A percentile compares a stretch with the other conserved stretches of the same genome.
These are phyloP conservation scores for Aleadryas rufinucha DNA, from an alignment of 2,113 vertebrate genomes.

Conservation along the genomic window DNA sequence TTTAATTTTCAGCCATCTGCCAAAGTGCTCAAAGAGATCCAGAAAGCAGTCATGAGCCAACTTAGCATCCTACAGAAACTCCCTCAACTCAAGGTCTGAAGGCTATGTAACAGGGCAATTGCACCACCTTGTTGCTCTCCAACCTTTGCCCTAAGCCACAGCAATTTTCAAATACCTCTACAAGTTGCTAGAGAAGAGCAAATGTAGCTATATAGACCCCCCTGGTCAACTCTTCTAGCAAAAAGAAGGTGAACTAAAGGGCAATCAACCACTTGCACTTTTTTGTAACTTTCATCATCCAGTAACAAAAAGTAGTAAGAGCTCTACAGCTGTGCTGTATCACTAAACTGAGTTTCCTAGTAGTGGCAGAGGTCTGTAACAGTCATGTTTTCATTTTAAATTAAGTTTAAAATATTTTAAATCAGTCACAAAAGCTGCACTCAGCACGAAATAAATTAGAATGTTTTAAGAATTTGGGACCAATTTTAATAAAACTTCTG, in stretches of 20 bases:
- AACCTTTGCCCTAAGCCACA: not conserved
- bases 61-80: not conserved
- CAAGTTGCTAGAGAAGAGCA: not conserved
- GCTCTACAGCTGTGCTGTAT: not conserved
- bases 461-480: not conserved
- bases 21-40: not conserved
- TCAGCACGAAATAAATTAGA: constrained; percentile 5
- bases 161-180: not conserved
- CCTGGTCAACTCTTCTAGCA: not conserved
- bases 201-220: accelerated
- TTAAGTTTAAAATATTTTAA: constrained; percentile 13
- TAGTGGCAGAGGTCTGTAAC: not conserved
- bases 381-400: not conserved
- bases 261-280: not conserved
- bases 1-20: not conserved
- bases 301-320: not conserved
- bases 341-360: not conserved
- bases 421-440: not conserved
- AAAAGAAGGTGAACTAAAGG: not conserved
- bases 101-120: accelerated
- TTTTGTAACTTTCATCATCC: not conserved
- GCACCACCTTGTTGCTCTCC: not conserved
- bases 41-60: not conserved
- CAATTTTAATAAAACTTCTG: not conserved
- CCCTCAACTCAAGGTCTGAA: not conserved